Base-by-base conservation (phyloP, 1,140 invertebrate genomes). In the Leptinotarsa lineolata region DNA sequence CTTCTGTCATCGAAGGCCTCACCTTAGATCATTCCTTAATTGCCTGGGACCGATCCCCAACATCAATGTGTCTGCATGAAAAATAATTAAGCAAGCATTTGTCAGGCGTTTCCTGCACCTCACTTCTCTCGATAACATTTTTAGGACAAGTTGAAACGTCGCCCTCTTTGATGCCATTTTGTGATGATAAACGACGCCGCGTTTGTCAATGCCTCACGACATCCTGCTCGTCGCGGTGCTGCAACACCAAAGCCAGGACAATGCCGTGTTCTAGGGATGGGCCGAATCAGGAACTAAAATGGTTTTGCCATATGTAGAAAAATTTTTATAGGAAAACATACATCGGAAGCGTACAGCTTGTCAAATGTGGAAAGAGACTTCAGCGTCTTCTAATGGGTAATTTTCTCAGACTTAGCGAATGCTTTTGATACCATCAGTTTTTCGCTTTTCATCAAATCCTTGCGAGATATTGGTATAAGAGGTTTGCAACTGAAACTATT, bases 11-110 rank as follows among this genome's bases (percentile, higher is more conserved):
- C 8, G 8, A 39, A 39, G 0, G 11, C 30, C 48, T 54, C 48
- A 54, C n/a, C 6, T 54, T 74, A 68, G 63, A 70, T 74, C 60
- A 77, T 77, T 75, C 79, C 76, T 81, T 81, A 80, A 81, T 81
- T 80, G 80, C 74, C 44, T 74, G 48, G 48, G 48, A 54, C 48
- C 48, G n/a, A 4, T 15, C 61, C 24, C 68, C 76, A 65, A 79
- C 77, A 80, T 79, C 80, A 79, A 80, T 81, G 80, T 80, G 80
- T 81, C 78, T 73, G 72, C 77, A 64, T 77, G 77, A 77, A 81
- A 82, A 81, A 82, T 82, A 81, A 82, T 82, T 82, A 82, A 80
- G 80, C 78, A 71, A 76, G 75, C 73, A 80, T 81, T 82, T 81
- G 81, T 81, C 78, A 80, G 72, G 61, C 74, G 76, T 69, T 81